Evolutionary conservation across 2,113 vertebrate genomes (phyloP).

Genomic region (Neopipo cinnamomea): DNA sequence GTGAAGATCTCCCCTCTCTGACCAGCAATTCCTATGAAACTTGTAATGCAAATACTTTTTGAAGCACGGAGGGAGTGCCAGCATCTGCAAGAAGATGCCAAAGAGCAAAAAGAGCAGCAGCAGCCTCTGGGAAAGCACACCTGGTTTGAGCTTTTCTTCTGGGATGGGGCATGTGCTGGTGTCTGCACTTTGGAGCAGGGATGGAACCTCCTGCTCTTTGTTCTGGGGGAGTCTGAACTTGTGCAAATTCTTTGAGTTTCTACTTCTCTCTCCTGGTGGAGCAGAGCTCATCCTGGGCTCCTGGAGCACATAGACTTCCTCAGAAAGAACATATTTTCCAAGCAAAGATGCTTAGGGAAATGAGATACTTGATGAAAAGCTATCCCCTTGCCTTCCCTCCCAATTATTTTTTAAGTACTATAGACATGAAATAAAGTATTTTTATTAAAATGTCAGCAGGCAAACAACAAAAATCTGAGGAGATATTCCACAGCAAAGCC

Average conservation of each 20-base stretch:
- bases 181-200: background rate
- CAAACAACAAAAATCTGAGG: background rate
- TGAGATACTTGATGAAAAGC: background rate
- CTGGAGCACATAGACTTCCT: background rate
- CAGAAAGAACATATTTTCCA: background rate
- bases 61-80: background rate
- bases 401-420: conserved; percentile 9
- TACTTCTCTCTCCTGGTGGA: background rate
- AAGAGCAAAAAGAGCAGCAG: background rate
- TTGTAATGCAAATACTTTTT: background rate
- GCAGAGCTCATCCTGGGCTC: background rate
- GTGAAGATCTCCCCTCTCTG: background rate
- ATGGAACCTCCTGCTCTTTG: background rate
- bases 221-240: background rate
- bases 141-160: background rate
- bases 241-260: background rate
- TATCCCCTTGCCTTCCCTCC: background rate
- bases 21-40: background rate
- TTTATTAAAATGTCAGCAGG: conserved; percentile 43
- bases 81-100: background rate
- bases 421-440: background rate
- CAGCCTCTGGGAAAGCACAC: background rate
- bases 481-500: background rate
- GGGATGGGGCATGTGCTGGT: background rate
- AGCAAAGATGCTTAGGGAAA: conserved; percentile 1